phyloP scores from a whole-genome alignment of 2,888 invertebrate genomes.

The Rotaria socialis region DNA sequence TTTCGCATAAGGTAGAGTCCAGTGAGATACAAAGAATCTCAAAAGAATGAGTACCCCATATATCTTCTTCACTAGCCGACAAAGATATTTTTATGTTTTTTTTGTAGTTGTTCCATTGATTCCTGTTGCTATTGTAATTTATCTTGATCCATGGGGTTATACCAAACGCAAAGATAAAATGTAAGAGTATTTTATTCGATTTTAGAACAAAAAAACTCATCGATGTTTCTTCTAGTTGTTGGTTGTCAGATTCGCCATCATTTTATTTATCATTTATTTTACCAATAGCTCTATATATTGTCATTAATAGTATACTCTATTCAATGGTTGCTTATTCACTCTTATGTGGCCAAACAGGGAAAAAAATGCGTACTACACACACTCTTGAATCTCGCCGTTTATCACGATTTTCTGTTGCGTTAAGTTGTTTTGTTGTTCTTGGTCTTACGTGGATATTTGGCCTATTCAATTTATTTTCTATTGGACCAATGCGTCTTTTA shows the following conservation, averaged over 20 bases:
- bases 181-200: conserved; percentile 49
- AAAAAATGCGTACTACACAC: conserved; percentile 61
- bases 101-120: conserved; percentile 52
- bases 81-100: too few species aligned
- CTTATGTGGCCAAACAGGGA: conserved; percentile 49
- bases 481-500: conserved; percentile 51
- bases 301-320: conserved; percentile 53
- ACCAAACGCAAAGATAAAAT: conserved; percentile 51
- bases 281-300: conserved; percentile 53
- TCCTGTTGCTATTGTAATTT: conserved; percentile 51
- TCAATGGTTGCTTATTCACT: conserved; percentile 53
- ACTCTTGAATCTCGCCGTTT: conserved; percentile 55
- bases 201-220: too few species aligned
- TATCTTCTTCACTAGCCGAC: too few species aligned
- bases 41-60: too few species aligned
- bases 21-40: too few species aligned
- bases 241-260: conserved; percentile 52
- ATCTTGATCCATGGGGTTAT: conserved; percentile 49
- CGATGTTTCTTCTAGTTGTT: conserved; percentile 51
- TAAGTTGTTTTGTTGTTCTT: conserved; percentile 55
- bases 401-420: conserved; percentile 55
- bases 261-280: conserved; percentile 55
- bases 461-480: conserved; percentile 50
- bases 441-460: conserved; percentile 58
- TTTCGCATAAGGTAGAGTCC: too few species aligned